A percentile compares a stretch with the other conserved stretches of the same genome.
Evolutionary conservation across 2,797 vertebrate species (phyloP).

Genomic region (Pipistrellus pygmaeus): DNA sequence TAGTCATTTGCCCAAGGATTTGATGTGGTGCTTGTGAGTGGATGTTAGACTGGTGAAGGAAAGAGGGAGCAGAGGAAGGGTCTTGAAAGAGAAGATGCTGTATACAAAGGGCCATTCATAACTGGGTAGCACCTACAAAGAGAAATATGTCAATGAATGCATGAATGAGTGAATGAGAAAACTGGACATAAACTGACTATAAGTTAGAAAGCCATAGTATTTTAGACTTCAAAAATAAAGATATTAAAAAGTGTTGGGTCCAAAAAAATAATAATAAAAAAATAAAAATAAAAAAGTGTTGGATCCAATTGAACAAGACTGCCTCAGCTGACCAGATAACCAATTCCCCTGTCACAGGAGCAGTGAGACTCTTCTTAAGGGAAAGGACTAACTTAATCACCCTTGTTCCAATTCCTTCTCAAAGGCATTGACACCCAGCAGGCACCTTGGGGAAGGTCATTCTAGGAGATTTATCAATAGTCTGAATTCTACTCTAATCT

Average conservation of each 20-base stretch:
- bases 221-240: background rate
- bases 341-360: constrained; percentile 63
- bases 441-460: background rate
- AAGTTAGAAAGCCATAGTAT: background rate
- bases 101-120: background rate
- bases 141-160: constrained; percentile 3
- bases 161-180: background rate
- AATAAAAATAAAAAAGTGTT: too few species aligned
- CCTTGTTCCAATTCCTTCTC: background rate
- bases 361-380: constrained; percentile 46
- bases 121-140: background rate
- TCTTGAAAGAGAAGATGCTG: background rate
- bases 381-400: background rate
- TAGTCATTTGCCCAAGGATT: background rate
- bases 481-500: background rate
- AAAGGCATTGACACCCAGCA: background rate
- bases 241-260: background rate
- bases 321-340: background rate
- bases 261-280: too few species aligned
- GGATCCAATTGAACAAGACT: background rate
- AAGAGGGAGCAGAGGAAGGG: background rate
- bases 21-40: background rate
- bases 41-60: background rate
- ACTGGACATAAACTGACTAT: background rate
- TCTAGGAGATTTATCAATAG: background rate